Conservation (phyloP, 2,888 invertebrate species). For the Coleophora deauratella region DNA sequence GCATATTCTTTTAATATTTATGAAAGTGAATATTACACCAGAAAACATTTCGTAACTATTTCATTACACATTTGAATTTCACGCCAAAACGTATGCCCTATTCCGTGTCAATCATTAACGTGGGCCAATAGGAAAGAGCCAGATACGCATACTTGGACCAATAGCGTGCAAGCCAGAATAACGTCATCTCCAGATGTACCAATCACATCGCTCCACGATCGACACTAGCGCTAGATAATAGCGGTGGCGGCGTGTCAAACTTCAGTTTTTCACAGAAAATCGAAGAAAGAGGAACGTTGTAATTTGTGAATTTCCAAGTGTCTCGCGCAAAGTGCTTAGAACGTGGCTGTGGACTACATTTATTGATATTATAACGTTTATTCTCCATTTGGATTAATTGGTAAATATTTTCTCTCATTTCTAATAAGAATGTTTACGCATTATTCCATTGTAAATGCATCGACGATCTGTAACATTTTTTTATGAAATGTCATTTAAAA, state of each 20-base stretch:
- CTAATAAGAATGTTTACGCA: constrained; percentile 5
- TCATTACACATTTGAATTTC: constrained; percentile 33
- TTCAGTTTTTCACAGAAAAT: constrained; percentile 62
- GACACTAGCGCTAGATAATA: constrained; percentile 72
- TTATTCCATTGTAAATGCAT: constrained; percentile 4
- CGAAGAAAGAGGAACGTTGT: constrained; percentile 39
- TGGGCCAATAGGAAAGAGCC: constrained; percentile 79
- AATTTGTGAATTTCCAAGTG: constrained; percentile 39
- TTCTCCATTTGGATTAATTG: constrained; percentile 24
- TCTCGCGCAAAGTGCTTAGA: constrained; percentile 38
- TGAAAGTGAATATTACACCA: no score
- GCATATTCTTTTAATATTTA: no score
- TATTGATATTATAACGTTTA: constrained; percentile 23
- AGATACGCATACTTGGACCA: constrained; percentile 69
- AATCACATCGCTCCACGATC: constrained; percentile 76
- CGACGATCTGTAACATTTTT: constrained; percentile 6
- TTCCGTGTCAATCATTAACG: constrained; percentile 66
- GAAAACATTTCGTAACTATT: constrained; percentile 1
- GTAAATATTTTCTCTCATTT: constrained; percentile 29
- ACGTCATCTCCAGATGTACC: constrained; percentile 63
- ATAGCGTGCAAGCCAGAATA: constrained; percentile 37
- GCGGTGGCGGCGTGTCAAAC: constrained; percentile 55
- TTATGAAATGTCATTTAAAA: constrained; percentile 2
- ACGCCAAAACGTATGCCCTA: constrained; percentile 33
- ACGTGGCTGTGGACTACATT: constrained; percentile 46